phyloP scores from a whole-genome alignment of 2,888 invertebrate genomes.

The Limenitis camilla region DNA sequence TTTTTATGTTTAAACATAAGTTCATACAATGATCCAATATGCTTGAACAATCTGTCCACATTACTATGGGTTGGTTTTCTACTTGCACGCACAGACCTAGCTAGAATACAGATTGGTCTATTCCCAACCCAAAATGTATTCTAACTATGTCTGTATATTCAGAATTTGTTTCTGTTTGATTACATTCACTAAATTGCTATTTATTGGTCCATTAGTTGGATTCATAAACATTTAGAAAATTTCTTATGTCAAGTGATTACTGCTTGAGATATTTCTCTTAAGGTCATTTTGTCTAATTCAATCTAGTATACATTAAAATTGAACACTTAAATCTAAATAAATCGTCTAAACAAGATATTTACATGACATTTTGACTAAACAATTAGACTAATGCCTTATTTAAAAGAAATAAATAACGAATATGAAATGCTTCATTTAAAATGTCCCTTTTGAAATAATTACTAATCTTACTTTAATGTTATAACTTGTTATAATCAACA shows the following conservation, averaged over 20 bases:
- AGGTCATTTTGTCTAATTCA: constrained; percentile 55
- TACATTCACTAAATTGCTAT: constrained; percentile 50
- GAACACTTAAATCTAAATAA: constrained; percentile 71
- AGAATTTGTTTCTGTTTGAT: constrained; percentile 32
- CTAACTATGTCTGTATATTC: constrained; percentile 13
- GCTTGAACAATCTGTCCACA: constrained; percentile 62
- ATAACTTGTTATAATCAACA: constrained; percentile 55
- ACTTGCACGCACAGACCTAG: constrained; percentile 33
- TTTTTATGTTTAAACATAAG: constrained; percentile 70
- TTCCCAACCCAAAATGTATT: not conserved
- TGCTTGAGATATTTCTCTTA: constrained; percentile 40
- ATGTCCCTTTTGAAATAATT: constrained; percentile 59
- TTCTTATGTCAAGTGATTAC: constrained; percentile 44
- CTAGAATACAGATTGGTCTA: not conserved
- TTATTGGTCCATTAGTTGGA: constrained; percentile 68
- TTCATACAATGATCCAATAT: constrained; percentile 71
- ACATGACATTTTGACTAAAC: constrained; percentile 69
- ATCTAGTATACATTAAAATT: constrained; percentile 65
- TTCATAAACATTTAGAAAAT: constrained; percentile 49
- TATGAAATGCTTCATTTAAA: constrained; percentile 71
- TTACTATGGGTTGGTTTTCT: constrained; percentile 40
- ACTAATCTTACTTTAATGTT: constrained; percentile 60
- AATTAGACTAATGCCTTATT: constrained; percentile 67
- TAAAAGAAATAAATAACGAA: constrained; percentile 72
- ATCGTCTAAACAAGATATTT: constrained; percentile 71